Base-by-base conservation (phyloP, 2,888 invertebrate genomes). In the Neria commutata region DNA sequence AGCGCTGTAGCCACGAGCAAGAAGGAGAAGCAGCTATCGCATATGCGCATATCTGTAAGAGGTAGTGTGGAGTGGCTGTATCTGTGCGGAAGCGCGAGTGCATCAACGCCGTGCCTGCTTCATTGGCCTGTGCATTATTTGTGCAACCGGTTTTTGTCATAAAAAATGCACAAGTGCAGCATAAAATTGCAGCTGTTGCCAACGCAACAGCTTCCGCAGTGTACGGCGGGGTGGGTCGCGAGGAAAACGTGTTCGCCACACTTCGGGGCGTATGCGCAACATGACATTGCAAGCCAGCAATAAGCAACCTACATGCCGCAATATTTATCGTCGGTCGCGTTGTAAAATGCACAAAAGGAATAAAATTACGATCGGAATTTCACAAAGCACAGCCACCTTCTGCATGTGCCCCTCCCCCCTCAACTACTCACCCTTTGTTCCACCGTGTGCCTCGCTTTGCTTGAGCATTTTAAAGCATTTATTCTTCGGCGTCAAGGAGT, bases 61-160 rank as follows among this genome's bases (percentile, higher is more conserved):
- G n/a, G n/a, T n/a, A n/a, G n/a, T n/a, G n/a, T n/a, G n/a, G n/a
- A n/a, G n/a, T 16, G 26, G 29, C 3, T 29, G 37, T 29, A 4
- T 6, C 16, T 4, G 16, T 33, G 50, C 23, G 16, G 42, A 11
- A 24, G 26, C 11, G 40, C 33, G 46, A 16, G 37, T 37, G n/a
- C n/a, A n/a, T 37, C 11, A 14, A n/a, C n/a, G 6, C 4, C 37
- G 10, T 54, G 46, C 34, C 6, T 69, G 73, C 72, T 74, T 73
- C 76, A 77, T 75, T 77, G 76, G 69, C 73, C 73, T 67, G 64
- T 73, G 71, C 72, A 69, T 72, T 77, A 76, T 76, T 76, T 75
- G 74, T 75, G 69, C 71, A 73, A 70, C 72, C 72, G 70, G 74
- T 69, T 72, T 74, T 68, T 64, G 64, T 62, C 72, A 77, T 77